A percentile compares a stretch with the other conserved stretches of the same genome.
phyloP scores from a whole-genome alignment of 2,888 invertebrate genomes.

The Euphydryas editha region DNA sequence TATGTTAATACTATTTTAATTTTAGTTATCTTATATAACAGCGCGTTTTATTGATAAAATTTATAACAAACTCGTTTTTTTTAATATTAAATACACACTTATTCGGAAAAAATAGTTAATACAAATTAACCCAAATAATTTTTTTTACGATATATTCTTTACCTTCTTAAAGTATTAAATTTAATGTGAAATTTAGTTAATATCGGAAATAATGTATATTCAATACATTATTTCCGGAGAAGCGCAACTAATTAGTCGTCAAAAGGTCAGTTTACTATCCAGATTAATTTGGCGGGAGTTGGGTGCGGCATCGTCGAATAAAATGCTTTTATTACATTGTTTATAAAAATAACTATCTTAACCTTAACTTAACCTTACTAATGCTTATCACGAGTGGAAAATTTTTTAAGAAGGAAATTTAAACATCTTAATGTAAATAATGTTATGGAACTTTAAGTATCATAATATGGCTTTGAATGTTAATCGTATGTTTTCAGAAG shows the following conservation, averaged over 20 bases:
- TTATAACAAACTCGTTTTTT: too few species aligned
- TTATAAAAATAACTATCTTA: conserved; percentile 21
- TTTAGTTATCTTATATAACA: neutral
- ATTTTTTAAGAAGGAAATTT: neutral
- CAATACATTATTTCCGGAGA: too few species aligned
- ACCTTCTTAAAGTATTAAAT: neutral
- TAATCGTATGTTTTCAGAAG: too few species aligned
- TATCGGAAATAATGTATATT: conserved; percentile 20
- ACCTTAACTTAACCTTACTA: neutral
- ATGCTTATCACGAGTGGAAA: neutral
- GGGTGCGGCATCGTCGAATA: conserved; percentile 57
- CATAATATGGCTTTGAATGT: too few species aligned
- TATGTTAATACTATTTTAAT: conserved; percentile 2
- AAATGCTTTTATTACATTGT: conserved; percentile 39
- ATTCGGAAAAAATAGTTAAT: too few species aligned
- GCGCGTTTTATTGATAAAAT: neutral
- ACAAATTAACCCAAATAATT: too few species aligned
- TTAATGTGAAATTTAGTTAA: neutral
- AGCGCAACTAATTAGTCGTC: conserved; percentile 64
- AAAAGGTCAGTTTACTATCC: conserved; percentile 74
- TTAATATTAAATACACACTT: neutral
- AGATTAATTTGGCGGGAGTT: conserved; percentile 64
- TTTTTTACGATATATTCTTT: too few species aligned
- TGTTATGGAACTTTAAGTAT: too few species aligned
- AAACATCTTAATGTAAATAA: neutral